phyloP scores from a whole-genome alignment of 2,797 vertebrate species.

The Stomatorhinus walkeri region DNA sequence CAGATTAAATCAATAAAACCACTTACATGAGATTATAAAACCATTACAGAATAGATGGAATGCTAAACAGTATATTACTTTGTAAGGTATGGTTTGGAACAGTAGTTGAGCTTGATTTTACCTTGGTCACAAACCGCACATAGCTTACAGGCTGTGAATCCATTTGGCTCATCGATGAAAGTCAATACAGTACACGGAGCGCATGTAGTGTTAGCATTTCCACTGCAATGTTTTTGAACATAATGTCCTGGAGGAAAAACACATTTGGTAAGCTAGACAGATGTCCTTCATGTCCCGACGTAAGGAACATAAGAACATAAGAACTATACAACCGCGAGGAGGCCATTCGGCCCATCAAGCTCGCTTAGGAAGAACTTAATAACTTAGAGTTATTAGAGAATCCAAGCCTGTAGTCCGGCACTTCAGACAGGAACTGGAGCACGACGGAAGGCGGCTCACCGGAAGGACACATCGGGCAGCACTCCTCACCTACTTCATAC shows the following conservation, averaged over 20 bases:
- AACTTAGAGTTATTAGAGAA: no score
- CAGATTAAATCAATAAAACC: background rate
- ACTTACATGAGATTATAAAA: no score
- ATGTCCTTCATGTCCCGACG: background rate
- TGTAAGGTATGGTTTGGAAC: background rate
- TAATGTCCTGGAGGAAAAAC: background rate
- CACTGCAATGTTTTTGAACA: background rate
- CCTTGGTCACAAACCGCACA: background rate
- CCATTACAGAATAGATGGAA: background rate
- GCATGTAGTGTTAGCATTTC: background rate
- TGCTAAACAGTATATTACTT: background rate
- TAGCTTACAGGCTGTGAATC: background rate
- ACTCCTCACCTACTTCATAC: background rate
- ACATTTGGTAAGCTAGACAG: background rate
- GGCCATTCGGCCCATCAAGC: no score
- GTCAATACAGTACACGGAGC: background rate
- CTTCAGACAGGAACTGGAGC: background rate
- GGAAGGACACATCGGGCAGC: background rate
- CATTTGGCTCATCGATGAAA: background rate
- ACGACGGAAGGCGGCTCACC: background rate
- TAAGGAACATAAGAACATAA: no score
- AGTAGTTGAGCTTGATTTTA: background rate
- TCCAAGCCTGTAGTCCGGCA: background rate
- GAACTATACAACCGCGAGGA: no score
- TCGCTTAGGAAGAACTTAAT: no score